A percentile compares a stretch with the other conserved stretches of the same genome.
Conservation (phyloP, 2,797 vertebrate genomes). For the Sebastes cheni region DNA sequence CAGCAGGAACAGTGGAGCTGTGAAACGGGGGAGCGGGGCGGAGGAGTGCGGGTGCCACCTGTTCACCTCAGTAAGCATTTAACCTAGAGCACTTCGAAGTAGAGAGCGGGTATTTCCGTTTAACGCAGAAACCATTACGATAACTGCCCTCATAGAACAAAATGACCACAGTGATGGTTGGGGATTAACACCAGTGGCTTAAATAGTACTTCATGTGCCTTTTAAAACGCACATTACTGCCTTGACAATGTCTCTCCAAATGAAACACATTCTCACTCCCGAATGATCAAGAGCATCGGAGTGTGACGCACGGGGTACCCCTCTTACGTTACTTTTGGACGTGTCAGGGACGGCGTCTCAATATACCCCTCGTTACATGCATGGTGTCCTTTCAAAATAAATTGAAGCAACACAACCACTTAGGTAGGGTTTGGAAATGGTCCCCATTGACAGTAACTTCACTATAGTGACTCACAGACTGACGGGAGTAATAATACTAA, state of each 20-base stretch:
- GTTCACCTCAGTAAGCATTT: conserved; percentile 65
- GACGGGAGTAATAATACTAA: too few relatives aligned
- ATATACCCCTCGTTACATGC: not conserved
- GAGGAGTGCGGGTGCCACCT: conserved; percentile 67
- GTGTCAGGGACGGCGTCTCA: not conserved
- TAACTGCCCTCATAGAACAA: not conserved
- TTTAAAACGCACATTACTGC: not conserved
- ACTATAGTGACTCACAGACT: too few relatives aligned
- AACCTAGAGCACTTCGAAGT: conserved; percentile 8
- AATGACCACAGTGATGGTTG: conserved; percentile 1
- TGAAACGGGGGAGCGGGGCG: conserved; percentile 6
- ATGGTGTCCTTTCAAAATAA: not conserved
- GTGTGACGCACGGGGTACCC: not conserved
- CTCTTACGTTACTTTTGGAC: not conserved
- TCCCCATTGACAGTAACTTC: too few relatives aligned
- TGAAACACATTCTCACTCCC: not conserved
- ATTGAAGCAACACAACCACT: not conserved
- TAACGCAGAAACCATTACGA: conserved; percentile 18
- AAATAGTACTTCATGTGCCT: not conserved
- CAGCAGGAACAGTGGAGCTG: conserved; percentile 46
- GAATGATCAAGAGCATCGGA: not conserved
- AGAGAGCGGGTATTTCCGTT: conserved; percentile 31
- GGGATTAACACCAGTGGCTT: conserved; percentile 22
- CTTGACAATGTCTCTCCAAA: not conserved
- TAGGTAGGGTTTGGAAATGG: fast-evolving